Evolutionary conservation across 2,113 vertebrate genomes (phyloP).

Genomic region (Pimephales promelas): DNA sequence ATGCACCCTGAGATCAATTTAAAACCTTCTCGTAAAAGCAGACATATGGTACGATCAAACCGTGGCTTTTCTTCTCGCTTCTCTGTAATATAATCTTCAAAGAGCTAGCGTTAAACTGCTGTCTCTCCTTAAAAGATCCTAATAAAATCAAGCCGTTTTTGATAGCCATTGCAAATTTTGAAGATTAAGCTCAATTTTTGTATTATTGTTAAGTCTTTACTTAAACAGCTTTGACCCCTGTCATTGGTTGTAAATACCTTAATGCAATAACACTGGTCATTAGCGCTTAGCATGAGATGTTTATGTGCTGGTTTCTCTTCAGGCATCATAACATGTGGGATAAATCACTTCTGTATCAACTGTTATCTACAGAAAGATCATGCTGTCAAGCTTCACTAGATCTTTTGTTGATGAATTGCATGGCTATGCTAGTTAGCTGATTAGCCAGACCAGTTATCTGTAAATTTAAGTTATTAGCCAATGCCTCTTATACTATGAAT

Average conservation of each 20-base stretch:
- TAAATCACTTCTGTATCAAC: neutral
- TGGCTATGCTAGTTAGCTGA: neutral
- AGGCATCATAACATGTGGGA: neutral
- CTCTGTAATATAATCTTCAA: constrained; percentile 20
- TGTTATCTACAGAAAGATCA: neutral
- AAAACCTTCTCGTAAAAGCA: constrained; percentile 14
- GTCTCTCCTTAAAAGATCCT: neutral
- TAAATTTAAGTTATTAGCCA: neutral
- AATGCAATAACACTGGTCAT: neutral
- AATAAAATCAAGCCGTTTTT: neutral
- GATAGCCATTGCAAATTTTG: neutral
- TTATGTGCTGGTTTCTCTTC: neutral
- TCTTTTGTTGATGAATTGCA: neutral
- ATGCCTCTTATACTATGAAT: neutral
- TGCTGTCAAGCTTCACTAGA: neutral
- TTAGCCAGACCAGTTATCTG: neutral
- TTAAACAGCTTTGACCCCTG: neutral
- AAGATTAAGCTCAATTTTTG: neutral
- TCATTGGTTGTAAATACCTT: neutral
- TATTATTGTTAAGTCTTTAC: neutral
- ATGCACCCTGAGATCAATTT: neutral
- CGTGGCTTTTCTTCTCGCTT: constrained; percentile 1
- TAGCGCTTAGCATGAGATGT: neutral
- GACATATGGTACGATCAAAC: constrained; percentile 15
- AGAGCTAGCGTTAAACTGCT: neutral